Percentiles rank a stretch among this genome's conserved stretches.
phyloP scores from a whole-genome alignment of 2,888 invertebrate species.

The Cephus sareptanus region DNA sequence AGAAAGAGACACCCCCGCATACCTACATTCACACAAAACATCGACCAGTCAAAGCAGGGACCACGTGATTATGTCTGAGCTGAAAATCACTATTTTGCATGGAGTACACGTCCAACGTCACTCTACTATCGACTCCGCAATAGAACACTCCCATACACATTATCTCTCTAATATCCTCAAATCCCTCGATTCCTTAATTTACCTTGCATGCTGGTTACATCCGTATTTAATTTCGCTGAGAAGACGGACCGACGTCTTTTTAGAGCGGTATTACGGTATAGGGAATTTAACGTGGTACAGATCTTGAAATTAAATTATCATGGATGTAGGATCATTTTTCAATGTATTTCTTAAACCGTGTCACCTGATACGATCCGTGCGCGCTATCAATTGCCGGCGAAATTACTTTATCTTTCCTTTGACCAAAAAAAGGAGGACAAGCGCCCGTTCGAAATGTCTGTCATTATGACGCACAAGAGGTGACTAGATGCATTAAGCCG shows the following conservation, averaged over 20 bases:
- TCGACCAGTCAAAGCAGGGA: conserved; percentile 68
- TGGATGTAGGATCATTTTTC: no score
- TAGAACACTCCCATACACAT: conserved; percentile 1
- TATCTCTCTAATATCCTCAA: not conserved
- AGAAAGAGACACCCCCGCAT: not conserved
- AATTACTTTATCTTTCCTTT: conserved; percentile 15
- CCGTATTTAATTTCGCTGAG: no score
- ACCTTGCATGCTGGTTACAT: not conserved
- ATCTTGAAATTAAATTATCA: no score
- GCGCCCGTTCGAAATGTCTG: not conserved
- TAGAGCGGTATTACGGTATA: no score
- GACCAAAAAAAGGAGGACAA: conserved; percentile 19
- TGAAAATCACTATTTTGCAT: conserved; percentile 86
- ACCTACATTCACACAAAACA: conserved; percentile 52
- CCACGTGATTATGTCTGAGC: conserved; percentile 77
- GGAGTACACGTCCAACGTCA: conserved; percentile 72
- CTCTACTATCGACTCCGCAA: conserved; percentile 69
- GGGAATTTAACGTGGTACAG: no score
- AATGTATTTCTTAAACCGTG: no score
- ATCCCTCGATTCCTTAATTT: not conserved
- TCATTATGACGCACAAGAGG: no score
- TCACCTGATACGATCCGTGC: no score
- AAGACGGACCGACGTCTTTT: no score
- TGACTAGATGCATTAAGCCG: no score
- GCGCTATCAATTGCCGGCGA: not conserved